Evolutionary conservation across 1,140 invertebrate species (phyloP).

Genomic region (Papilio aristodemus): DNA sequence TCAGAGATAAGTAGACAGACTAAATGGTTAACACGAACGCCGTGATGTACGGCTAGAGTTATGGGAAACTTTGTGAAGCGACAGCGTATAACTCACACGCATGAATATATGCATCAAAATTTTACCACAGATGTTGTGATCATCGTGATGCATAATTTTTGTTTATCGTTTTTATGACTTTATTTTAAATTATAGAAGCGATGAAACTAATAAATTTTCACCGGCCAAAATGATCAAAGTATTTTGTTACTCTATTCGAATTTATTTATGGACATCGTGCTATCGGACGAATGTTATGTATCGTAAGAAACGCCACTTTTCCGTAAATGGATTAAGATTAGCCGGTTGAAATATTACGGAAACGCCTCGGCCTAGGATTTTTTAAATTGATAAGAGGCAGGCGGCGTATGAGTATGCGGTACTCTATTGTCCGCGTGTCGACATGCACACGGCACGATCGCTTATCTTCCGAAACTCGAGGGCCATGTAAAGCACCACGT

Average conservation of each 20-base stretch:
- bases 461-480: conserved; percentile 66
- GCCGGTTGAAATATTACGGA: conserved; percentile 33
- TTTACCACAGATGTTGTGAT: conserved; percentile 13
- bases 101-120: conserved; percentile 28
- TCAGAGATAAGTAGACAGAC: conserved; percentile 61
- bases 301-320: conserved; percentile 30
- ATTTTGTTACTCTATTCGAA: neutral
- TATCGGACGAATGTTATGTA: neutral
- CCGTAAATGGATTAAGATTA: conserved; percentile 34
- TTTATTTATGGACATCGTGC: conserved; percentile 1
- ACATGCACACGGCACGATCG: conserved; percentile 58
- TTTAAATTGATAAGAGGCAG: conserved; percentile 35
- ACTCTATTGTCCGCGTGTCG: conserved; percentile 54
- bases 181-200: neutral
- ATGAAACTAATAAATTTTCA: conserved; percentile 9
- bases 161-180: conserved; percentile 19
- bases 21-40: conserved; percentile 56
- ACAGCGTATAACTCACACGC: conserved; percentile 23
- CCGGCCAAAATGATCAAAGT: neutral
- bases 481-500: conserved; percentile 65
- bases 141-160: conserved; percentile 7
- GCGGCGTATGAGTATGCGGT: conserved; percentile 35
- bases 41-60: conserved; percentile 54
- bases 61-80: conserved; percentile 32
- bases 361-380: conserved; percentile 27